Conservation (phyloP, 2,113 vertebrate genomes). For the Lutjanus erythropterus region DNA sequence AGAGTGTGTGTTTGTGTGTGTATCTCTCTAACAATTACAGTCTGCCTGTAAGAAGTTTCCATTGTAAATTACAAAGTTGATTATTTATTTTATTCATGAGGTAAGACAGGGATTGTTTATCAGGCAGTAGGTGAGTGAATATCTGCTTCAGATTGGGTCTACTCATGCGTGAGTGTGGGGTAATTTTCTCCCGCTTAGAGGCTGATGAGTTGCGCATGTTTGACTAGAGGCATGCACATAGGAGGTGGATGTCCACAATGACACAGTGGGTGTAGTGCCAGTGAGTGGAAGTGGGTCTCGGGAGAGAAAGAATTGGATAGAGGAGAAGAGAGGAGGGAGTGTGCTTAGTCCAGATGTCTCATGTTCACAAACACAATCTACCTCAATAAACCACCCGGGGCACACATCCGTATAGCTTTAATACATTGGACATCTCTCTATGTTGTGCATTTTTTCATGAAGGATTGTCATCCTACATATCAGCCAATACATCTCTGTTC, state of each 20-base stretch:
- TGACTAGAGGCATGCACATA: constrained; percentile 50
- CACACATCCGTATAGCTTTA: neutral
- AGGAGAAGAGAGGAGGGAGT: constrained; percentile 5
- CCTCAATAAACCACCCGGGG: constrained; percentile 19
- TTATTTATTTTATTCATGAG: constrained; percentile 55
- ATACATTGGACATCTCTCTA: neutral
- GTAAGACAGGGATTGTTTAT: constrained; percentile 35
- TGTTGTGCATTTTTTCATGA: neutral
- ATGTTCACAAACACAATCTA: constrained; percentile 9
- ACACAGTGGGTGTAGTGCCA: constrained; percentile 8
- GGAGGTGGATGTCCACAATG: constrained; percentile 36
- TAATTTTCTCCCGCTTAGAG: constrained; percentile 48
- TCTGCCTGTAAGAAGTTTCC: constrained; percentile 15
- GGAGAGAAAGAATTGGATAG: neutral
- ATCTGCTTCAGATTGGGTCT: constrained; percentile 30
- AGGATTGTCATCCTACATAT: neutral
- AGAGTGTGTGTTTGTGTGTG: neutral
- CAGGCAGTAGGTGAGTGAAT: constrained; percentile 51
- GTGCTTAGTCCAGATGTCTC: constrained; percentile 5
- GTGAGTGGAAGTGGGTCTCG: neutral
- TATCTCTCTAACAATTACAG: neutral
- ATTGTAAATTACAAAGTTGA: constrained; percentile 28
- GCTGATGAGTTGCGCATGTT: constrained; percentile 67
- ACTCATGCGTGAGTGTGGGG: constrained; percentile 47
- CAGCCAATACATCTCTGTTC: neutral